Evolutionary conservation across 2,888 invertebrate genomes (phyloP), one percentile per base, ranked within the genome.

Genomic region (Tortricodes alternella): DNA sequence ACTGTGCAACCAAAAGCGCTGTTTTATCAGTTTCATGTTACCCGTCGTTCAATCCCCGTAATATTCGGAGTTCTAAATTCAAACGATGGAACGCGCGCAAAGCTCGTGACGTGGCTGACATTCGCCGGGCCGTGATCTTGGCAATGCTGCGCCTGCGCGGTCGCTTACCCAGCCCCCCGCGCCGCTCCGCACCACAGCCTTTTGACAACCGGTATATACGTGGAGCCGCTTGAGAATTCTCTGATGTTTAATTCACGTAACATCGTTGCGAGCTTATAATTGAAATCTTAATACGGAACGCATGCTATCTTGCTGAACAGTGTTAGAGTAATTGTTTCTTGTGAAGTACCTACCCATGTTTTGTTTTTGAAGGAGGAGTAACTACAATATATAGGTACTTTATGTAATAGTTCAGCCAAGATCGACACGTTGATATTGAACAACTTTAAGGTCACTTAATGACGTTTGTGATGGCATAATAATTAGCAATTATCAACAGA

Each of bases 81-180:
- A 68, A 83, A 76, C 78, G 82, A 83, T 83, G 80, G 78, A 78
- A 82, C 83, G 79, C n/a, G n/a, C n/a, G n/a, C 82, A 82, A 84
- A 83, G 87, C 85, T 83, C 73, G 89, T 89, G 89, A 90, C 89
- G 89, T 87, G 89, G 86, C 88, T 88, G 89, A 89, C 89, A 89
- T 89, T 89, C 88, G 89, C 85, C 73, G 78, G 88, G 80, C 92
- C 92, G 88, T 92, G 92, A 92, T 92, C 92, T 92, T 92, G 92
- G 92, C 92, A 92, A 89, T 92, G 91, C 79, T 80, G 83, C 68
- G 62, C 55, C 63, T 63, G 64, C 68, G 66, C 89, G 88, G 89
- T 88, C 88, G 89, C 82, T 88, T 57, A 63, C 15, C 62, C 62
- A 62, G 62, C 66, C 64, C 64, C 65, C 53, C 65, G 60, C 63